A percentile compares a stretch with the other conserved stretches of the same genome.
Evolutionary conservation across 2,888 invertebrate genomes (phyloP).

Genomic region (Apodemia hepburni): DNA sequence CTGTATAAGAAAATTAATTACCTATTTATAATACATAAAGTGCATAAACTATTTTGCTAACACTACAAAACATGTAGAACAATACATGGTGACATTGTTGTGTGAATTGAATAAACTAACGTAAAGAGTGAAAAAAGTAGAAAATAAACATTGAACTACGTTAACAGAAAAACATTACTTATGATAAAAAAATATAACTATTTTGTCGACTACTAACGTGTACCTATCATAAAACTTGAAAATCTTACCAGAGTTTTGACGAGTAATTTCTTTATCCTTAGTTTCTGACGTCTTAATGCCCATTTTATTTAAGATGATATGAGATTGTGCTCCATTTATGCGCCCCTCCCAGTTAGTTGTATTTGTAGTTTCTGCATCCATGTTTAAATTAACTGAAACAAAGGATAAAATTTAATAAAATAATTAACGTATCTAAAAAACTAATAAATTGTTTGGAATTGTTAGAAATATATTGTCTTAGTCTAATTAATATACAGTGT

Average conservation of each 20-base stretch:
- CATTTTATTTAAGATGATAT: constrained; percentile 29
- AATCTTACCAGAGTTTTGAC: constrained; percentile 25
- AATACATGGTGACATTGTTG: neutral
- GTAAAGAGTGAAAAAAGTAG: neutral
- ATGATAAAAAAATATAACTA: neutral
- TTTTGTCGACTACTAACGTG: neutral
- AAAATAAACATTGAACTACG: neutral
- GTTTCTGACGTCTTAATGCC: constrained; percentile 28
- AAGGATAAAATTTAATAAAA: constrained; percentile 10
- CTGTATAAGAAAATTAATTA: constrained; percentile 48
- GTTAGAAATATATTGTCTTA: too few species aligned
- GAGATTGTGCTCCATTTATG: constrained; percentile 39
- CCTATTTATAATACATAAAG: neutral
- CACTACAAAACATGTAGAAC: neutral
- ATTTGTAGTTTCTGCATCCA: constrained; percentile 41
- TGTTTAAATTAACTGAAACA: constrained; percentile 50
- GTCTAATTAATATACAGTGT: too few species aligned
- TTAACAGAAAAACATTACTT: neutral
- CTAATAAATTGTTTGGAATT: too few species aligned
- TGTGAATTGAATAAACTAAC: neutral
- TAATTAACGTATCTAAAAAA: neutral
- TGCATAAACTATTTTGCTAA: neutral
- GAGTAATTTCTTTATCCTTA: constrained; percentile 22
- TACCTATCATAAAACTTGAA: neutral
- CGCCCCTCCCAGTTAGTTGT: constrained; percentile 50